phyloP scores from a whole-genome alignment of 2,113 vertebrate species.

The Gorsachius goisagi region DNA sequence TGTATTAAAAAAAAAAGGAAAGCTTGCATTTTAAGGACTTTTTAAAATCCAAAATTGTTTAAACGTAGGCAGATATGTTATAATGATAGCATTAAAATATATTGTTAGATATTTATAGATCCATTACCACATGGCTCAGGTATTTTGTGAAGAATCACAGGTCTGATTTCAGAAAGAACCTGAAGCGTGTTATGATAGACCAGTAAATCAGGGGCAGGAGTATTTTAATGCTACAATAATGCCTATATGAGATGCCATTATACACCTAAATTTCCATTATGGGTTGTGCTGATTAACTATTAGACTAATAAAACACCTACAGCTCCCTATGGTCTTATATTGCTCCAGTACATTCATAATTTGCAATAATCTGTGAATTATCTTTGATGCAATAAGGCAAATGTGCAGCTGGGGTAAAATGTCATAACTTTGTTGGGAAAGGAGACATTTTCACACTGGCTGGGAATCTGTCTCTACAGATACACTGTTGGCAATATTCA shows the following conservation, averaged over 20 bases:
- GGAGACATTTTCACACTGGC: not conserved
- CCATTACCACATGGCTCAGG: not conserved
- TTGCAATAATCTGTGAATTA: slow-evolving; percentile 6
- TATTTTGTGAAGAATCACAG: not conserved
- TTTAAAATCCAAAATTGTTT: not conserved
- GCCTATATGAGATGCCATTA: not conserved
- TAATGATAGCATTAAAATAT: not conserved
- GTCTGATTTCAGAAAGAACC: not conserved
- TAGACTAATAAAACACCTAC: slow-evolving; percentile 2
- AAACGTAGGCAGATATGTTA: not conserved
- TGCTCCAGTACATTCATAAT: not conserved
- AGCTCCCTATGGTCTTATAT: not conserved
- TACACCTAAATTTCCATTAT: not conserved
- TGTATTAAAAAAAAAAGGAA: not conserved
- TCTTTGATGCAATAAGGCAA: not conserved
- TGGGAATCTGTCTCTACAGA: not conserved
- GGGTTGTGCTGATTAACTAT: not conserved
- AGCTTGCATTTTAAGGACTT: not conserved
- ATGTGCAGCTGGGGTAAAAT: not conserved
- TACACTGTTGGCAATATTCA: not conserved
- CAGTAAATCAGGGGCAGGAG: not conserved
- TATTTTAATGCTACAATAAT: slow-evolving; percentile 3
- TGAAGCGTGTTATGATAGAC: not conserved
- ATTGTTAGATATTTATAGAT: not conserved
- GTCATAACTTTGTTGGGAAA: not conserved